These are phyloP conservation scores for Botrylloides violaceus DNA, from an alignment of 23 tunicate species.

Conservation along the genomic window DNA sequence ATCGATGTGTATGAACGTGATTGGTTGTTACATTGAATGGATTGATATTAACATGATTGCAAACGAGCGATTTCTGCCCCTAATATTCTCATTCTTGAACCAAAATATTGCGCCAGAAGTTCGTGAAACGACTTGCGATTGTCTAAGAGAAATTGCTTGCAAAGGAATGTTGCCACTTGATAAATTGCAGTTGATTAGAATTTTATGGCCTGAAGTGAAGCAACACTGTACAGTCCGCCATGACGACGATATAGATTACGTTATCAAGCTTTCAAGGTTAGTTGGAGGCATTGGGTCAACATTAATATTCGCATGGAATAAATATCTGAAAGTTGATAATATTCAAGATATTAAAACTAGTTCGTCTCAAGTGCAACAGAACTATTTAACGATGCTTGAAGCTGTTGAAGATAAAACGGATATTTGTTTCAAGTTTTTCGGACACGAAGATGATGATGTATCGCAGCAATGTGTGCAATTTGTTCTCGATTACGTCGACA, in stretches of 20 bases:
- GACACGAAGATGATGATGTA: constrained; percentile 90
- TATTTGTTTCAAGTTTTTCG: constrained; percentile 54
- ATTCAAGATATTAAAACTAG: neutral
- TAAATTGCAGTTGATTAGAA: constrained; percentile 53
- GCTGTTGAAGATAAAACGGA: constrained; percentile 30
- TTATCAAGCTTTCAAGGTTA: constrained; percentile 69
- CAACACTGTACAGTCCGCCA: constrained; percentile 25
- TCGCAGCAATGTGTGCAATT: constrained; percentile 86
- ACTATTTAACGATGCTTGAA: neutral
- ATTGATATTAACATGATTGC: constrained; percentile 90
- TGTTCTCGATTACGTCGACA: constrained; percentile 57
- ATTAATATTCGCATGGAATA: constrained; percentile 60
- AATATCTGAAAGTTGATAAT: constrained; percentile 15
- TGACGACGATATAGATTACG: constrained; percentile 67
- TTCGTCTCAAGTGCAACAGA: constrained; percentile 1
- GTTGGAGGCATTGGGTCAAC: constrained; percentile 66
- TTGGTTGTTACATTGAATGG: constrained; percentile 88
- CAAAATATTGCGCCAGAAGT: constrained; percentile 28
- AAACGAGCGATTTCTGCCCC: constrained; percentile 39
- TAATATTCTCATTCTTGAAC: constrained; percentile 41
- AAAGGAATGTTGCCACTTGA: constrained; percentile 95
- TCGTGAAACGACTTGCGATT: constrained; percentile 85
- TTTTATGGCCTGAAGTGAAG: constrained; percentile 62
- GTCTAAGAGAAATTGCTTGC: constrained; percentile 56
- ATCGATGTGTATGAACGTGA: constrained; percentile 56